A percentile compares a stretch with the other conserved stretches of the same genome.
phyloP scores from a whole-genome alignment of 2,888 invertebrate genomes.

The Drosophila demipolita region DNA sequence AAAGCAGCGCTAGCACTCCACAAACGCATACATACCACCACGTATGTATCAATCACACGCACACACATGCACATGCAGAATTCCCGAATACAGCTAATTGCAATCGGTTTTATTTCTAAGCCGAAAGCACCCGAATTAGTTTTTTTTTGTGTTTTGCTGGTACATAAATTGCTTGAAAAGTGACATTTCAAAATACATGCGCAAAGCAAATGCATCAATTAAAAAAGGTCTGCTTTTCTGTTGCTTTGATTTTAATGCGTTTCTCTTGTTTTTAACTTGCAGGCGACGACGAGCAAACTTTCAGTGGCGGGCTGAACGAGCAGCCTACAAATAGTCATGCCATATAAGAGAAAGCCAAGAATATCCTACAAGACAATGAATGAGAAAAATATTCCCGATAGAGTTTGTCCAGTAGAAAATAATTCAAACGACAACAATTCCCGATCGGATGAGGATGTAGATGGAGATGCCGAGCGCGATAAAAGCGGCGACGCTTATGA shows the following conservation, averaged over 20 bases:
- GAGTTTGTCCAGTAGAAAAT: neutral
- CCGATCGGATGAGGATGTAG: too few relatives aligned
- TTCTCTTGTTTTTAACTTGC: conserved; percentile 9
- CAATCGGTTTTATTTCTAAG: conserved; percentile 49
- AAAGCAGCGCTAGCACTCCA: neutral
- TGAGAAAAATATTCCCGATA: neutral
- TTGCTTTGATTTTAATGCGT: neutral
- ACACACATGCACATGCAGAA: neutral
- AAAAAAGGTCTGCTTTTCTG: neutral
- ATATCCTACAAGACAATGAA: conserved; percentile 12
- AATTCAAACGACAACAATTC: too few relatives aligned
- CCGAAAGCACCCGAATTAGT: conserved; percentile 9
- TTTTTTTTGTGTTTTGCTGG: neutral
- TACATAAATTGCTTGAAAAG: conserved; percentile 26
- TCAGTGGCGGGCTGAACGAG: conserved; percentile 3
- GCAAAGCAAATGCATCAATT: neutral
- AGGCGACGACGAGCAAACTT: neutral
- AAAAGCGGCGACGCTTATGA: too few relatives aligned
- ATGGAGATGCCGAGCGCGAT: too few relatives aligned
- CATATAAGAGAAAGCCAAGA: conserved; percentile 13
- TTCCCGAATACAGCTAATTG: conserved; percentile 21
- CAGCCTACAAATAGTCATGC: conserved; percentile 19
- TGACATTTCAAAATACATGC: neutral
- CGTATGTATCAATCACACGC: conserved; percentile 13
- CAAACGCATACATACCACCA: neutral